Evolutionary conservation across 1,140 invertebrate species (phyloP).

Genomic region (Ceratina australensis): DNA sequence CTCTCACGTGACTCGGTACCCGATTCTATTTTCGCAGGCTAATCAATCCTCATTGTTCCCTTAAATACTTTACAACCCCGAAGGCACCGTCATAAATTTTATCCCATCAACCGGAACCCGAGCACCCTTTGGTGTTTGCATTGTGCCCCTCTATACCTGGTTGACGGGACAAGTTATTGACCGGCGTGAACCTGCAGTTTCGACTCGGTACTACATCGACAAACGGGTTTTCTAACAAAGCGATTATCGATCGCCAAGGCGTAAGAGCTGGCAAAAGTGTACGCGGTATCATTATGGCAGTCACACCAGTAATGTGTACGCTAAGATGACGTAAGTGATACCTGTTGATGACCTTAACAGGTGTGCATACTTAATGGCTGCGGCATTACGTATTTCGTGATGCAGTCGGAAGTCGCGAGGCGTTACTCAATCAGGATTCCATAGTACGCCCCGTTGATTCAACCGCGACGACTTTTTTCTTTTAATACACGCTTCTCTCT

Average conservation of each 20-base stretch:
- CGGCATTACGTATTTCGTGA: slow-evolving; percentile 54
- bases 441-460: background rate
- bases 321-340: slow-evolving; percentile 58
- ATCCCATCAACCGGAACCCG: background rate
- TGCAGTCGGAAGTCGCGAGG: slow-evolving; percentile 42
- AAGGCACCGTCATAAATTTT: background rate
- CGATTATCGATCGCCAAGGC: slow-evolving; percentile 3
- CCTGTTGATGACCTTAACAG: slow-evolving; percentile 63
- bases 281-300: slow-evolving; percentile 42
- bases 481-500: slow-evolving; percentile 2
- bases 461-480: too few species aligned
- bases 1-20: too few species aligned
- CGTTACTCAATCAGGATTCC: slow-evolving; percentile 51
- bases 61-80: background rate
- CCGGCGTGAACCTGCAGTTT: background rate
- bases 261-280: slow-evolving; percentile 3
- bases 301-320: slow-evolving; percentile 47
- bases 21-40: too few species aligned
- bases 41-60: background rate
- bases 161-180: background rate
- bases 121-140: background rate
- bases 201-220: background rate
- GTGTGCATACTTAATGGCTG: slow-evolving; percentile 45
- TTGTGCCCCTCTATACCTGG: background rate
- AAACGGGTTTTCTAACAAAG: background rate